Percentiles rank a stretch among this genome's conserved stretches.
Evolutionary conservation across 2,797 vertebrate species (phyloP).

Genomic region (Otolemur crassicaudatus): DNA sequence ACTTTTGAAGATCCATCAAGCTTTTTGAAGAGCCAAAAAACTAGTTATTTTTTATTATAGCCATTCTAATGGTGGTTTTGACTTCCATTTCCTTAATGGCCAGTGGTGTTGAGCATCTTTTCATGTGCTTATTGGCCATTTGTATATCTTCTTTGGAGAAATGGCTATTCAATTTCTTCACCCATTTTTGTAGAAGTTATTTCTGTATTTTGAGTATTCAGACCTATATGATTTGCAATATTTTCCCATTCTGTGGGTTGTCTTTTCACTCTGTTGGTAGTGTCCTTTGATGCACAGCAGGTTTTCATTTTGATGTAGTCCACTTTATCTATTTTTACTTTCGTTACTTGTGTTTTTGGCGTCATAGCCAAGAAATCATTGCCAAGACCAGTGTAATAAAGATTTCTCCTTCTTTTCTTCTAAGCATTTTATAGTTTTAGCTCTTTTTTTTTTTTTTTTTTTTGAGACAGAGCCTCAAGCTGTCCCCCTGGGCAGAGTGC

Average conservation of each 20-base stretch:
- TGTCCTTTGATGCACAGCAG: not conserved
- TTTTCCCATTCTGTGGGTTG: not conserved
- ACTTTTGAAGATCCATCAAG: not conserved
- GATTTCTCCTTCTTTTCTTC: slow-evolving; percentile 5
- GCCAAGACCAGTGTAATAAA: not conserved
- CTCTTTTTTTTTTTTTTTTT: not conserved
- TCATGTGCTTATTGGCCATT: not conserved
- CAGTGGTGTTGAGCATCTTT: not conserved
- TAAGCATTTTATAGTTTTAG: slow-evolving; percentile 9
- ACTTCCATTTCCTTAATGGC: not conserved
- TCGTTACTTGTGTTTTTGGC: not conserved
- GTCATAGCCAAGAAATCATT: not conserved
- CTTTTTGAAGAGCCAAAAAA: not conserved
- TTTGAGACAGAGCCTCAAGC: too few relatives aligned
- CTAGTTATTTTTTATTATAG: not conserved
- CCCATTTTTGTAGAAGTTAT: not conserved
- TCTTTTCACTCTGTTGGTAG: not conserved
- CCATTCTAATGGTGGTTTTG: not conserved
- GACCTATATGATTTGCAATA: not conserved
- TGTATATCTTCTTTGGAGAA: not conserved
- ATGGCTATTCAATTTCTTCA: not conserved
- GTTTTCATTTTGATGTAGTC: slow-evolving; percentile 19
- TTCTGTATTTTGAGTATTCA: not conserved
- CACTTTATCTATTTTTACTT: not conserved
- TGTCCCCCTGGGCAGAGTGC: too few relatives aligned